Evolutionary conservation across 1,140 invertebrate genomes (phyloP).

Genomic region (Hermetia illucens): DNA sequence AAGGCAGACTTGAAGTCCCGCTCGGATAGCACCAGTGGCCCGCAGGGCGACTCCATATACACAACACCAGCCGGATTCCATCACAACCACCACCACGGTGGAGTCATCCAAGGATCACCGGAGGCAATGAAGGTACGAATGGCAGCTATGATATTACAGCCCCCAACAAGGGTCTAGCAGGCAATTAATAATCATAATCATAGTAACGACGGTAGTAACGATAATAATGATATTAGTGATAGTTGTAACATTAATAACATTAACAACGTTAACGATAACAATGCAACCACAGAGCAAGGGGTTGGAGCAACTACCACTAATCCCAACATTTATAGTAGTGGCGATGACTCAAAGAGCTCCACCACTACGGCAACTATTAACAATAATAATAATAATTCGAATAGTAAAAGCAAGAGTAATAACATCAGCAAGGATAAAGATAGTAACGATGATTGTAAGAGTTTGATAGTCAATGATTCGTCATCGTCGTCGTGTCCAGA

Average conservation of each 20-base stretch:
- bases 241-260: too few relatives aligned
- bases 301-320: constrained; percentile 6
- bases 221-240: constrained; percentile 10
- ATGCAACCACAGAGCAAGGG: background rate
- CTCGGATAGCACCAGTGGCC: constrained; percentile 30
- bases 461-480: too few relatives aligned
- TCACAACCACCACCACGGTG: constrained; percentile 24
- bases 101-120: constrained; percentile 34
- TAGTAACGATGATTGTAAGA: background rate
- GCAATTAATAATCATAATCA: constrained; percentile 24
- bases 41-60: constrained; percentile 31
- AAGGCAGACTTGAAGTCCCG: constrained; percentile 32
- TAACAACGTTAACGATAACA: constrained; percentile 9
- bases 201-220: constrained; percentile 10
- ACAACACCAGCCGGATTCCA: constrained; percentile 30
- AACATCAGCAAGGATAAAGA: constrained; percentile 4
- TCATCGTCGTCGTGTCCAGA: too few relatives aligned
- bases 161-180: constrained; percentile 63
- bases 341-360: constrained; percentile 3
- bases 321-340: constrained; percentile 9
- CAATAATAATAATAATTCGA: constrained; percentile 8
- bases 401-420: background rate
- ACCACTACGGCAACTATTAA: constrained; percentile 10
- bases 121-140: constrained; percentile 66
- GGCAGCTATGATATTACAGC: constrained; percentile 60